phyloP scores from a whole-genome alignment of 2,797 vertebrate genomes.

The Peromyscus nudipes region DNA sequence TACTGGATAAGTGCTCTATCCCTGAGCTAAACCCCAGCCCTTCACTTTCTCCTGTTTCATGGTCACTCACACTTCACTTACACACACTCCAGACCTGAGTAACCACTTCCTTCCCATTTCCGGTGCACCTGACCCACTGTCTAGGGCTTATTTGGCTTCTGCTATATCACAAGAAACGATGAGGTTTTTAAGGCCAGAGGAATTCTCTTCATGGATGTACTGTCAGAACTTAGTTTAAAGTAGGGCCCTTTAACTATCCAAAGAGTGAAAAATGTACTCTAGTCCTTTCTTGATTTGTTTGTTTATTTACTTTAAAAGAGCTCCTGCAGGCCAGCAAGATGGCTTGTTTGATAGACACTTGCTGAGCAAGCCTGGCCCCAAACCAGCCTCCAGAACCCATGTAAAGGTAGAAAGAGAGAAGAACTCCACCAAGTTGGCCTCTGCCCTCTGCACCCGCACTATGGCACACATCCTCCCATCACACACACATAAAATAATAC shows the following conservation, averaged over 20 bases:
- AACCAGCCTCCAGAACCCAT: background rate
- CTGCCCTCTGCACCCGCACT: background rate
- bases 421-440: background rate
- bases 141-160: background rate
- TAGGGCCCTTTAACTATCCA: background rate
- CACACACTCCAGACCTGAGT: background rate
- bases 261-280: background rate
- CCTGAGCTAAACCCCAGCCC: background rate
- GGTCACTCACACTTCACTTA: background rate
- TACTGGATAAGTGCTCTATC: background rate
- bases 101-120: background rate
- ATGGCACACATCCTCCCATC: background rate
- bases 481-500: background rate
- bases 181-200: background rate
- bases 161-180: background rate
- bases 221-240: background rate
- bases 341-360: background rate
- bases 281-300: background rate
- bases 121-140: background rate
- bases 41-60: background rate
- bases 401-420: background rate
- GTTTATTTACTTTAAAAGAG: background rate
- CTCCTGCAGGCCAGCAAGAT: no score
- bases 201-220: background rate
- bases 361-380: no score